These are phyloP conservation scores for Poecile atricapillus DNA, from an alignment of 2,113 vertebrate species.

Conservation along the genomic window DNA sequence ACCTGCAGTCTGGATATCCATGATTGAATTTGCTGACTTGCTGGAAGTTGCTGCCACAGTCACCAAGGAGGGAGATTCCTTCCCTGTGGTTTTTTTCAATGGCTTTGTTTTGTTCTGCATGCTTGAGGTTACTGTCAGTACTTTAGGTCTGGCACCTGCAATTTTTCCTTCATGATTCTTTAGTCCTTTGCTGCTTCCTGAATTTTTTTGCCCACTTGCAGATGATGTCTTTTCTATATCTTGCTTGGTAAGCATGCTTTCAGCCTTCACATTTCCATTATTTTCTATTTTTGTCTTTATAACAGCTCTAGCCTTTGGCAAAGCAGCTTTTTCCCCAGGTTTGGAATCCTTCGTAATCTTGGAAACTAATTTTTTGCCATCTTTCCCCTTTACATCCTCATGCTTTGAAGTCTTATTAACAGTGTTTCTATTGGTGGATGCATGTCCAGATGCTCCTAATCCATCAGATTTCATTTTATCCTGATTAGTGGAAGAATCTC, in stretches of 20 bases:
- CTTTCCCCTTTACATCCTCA: slow-evolving; percentile 79
- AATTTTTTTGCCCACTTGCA: slow-evolving; percentile 71
- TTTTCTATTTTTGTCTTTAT: slow-evolving; percentile 76
- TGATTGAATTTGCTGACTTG: slow-evolving; percentile 58
- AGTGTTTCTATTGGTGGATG: slow-evolving; percentile 70
- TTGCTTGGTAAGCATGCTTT: slow-evolving; percentile 64
- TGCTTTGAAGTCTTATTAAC: slow-evolving; percentile 78
- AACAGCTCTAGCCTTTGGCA: slow-evolving; percentile 80
- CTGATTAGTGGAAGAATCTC: slow-evolving; percentile 53
- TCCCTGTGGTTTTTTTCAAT: slow-evolving; percentile 70
- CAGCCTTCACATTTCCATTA: slow-evolving; percentile 73
- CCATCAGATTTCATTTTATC: slow-evolving; percentile 96
- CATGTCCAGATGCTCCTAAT: slow-evolving; percentile 80
- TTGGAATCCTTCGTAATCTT: slow-evolving; percentile 76
- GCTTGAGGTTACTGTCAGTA: slow-evolving; percentile 66
- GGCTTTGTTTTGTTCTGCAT: slow-evolving; percentile 73
- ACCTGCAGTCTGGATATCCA: slow-evolving; percentile 29
- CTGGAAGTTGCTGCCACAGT: slow-evolving; percentile 22
- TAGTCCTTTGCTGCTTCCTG: slow-evolving; percentile 66
- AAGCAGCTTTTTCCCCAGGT: slow-evolving; percentile 69
- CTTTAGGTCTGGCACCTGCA: slow-evolving; percentile 85
- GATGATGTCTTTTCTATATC: slow-evolving; percentile 65
- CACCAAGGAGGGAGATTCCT: slow-evolving; percentile 65
- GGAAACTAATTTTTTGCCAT: slow-evolving; percentile 71
- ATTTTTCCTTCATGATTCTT: slow-evolving; percentile 78